Evolutionary conservation across 2,888 invertebrate genomes (phyloP), one percentile per base, ranked within the genome.

Genomic region (Amiota minor): DNA sequence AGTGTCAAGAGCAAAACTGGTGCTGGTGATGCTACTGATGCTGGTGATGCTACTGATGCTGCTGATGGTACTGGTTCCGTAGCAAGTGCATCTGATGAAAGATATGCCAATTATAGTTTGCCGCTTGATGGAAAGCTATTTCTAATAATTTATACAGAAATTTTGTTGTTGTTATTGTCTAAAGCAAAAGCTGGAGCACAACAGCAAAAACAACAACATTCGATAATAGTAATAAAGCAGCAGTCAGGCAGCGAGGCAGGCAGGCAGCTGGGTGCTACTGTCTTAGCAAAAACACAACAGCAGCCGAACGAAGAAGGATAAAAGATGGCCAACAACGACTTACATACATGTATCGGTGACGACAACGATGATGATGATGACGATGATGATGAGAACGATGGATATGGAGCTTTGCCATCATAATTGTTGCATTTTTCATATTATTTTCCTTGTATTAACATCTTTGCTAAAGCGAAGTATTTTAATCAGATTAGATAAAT

Each of bases 91-190:
- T 72, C 76, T 68, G 67, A 50, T 53, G 50, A 11, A 68, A 68
- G 46, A 68, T 68, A 68, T 68, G 67, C 67, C 67, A 68, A 68
- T 68, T 16, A 50, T 50, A 59, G 59, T 16, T 59, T 68, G 67
- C 50, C 50, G 50, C 20, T 62, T 74, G 83, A 75, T 76, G 81
- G 76, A 74, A 75, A 79, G 80, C 77, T 83, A 80, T 76, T 74
- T 81, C 78, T 72, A 77, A 79, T 80, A 80, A 78, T 78, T 80
- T 80, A 75, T 81, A 70, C 74, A 75, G 75, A 74, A 9, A n/a
- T 2, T 11, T n/a, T 14, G 53, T 53, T 53, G 11, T 16, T 53
- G 53, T 53, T 53, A 8, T 53, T 16, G 53, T 53, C 16, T 14
- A 14, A n/a, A 53, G 9, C 53, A 16, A 53, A 53, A 53, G 53